Conservation (phyloP, 1,140 invertebrate species). For the Calosoma granatense region DNA sequence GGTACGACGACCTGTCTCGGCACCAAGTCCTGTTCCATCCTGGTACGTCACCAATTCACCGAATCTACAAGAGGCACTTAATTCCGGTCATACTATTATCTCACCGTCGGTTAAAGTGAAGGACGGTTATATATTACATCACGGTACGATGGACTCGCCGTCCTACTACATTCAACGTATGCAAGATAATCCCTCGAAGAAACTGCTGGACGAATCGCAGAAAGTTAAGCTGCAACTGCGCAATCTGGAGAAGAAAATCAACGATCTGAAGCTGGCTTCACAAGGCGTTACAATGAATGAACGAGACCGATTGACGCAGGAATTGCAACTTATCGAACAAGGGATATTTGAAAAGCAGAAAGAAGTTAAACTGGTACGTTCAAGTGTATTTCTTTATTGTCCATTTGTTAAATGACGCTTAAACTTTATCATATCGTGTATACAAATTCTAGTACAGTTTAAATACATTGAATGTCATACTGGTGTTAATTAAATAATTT, state of each 20-base stretch:
- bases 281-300: constrained; percentile 39
- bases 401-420: no score
- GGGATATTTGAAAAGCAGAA: constrained; percentile 55
- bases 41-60: constrained; percentile 41
- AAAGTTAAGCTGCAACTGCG: constrained; percentile 52
- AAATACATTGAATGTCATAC: constrained; percentile 1
- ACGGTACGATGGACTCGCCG: constrained; percentile 34
- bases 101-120: constrained; percentile 22
- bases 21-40: constrained; percentile 42
- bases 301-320: constrained; percentile 48
- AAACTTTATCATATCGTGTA: no score
- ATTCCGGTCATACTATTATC: constrained; percentile 15
- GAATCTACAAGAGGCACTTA: constrained; percentile 20
- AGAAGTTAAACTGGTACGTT: constrained; percentile 43
- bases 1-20: constrained; percentile 39
- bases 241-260: constrained; percentile 52
- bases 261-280: constrained; percentile 48
- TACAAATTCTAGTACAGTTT: no score
- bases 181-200: constrained; percentile 29
- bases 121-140: constrained; percentile 36
- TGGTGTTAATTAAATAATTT: constrained; percentile 10
- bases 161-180: constrained; percentile 29
- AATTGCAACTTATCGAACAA: constrained; percentile 54
- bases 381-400: neutral
- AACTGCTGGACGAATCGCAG: constrained; percentile 47